phyloP scores from a whole-genome alignment of 2,888 invertebrate genomes.

The Erebia ligea region DNA sequence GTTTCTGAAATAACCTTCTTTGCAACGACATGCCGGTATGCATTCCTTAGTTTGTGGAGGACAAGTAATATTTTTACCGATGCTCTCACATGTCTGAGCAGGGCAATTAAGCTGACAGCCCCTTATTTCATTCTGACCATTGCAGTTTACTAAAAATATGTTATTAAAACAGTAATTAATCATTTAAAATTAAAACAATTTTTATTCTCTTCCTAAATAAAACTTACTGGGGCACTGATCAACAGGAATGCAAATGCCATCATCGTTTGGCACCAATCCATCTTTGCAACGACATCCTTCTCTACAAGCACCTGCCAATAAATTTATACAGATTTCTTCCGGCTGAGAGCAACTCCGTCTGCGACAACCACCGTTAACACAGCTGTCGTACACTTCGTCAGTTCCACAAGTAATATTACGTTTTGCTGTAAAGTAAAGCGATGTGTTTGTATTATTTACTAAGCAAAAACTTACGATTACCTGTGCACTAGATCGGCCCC shows the following conservation, averaged over 20 bases:
- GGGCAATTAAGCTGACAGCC: constrained; percentile 28
- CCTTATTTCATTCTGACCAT: constrained; percentile 31
- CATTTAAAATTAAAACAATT: not conserved
- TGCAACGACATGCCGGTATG: constrained; percentile 49
- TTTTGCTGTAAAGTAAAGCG: constrained; percentile 2
- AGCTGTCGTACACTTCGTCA: constrained; percentile 45
- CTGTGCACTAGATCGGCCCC: not conserved
- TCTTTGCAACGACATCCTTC: constrained; percentile 46
- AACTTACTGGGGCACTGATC: constrained; percentile 48
- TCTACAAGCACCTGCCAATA: constrained; percentile 31
- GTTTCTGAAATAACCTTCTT: constrained; percentile 49
- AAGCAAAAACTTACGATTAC: not conserved
- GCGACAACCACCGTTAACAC: constrained; percentile 44
- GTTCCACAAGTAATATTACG: constrained; percentile 38
- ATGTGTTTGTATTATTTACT: not conserved
- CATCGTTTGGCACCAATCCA: constrained; percentile 37
- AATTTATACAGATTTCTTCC: constrained; percentile 40
- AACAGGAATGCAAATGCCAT: constrained; percentile 43
- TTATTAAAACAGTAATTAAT: not conserved
- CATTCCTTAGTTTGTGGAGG: constrained; percentile 34
- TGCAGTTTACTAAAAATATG: constrained; percentile 24
- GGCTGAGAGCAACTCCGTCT: constrained; percentile 50
- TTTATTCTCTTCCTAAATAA: not conserved
- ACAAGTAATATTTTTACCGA: not conserved
- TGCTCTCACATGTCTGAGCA: too few species aligned